phyloP scores from a whole-genome alignment of 2,113 vertebrate species.

The Meles meles region DNA sequence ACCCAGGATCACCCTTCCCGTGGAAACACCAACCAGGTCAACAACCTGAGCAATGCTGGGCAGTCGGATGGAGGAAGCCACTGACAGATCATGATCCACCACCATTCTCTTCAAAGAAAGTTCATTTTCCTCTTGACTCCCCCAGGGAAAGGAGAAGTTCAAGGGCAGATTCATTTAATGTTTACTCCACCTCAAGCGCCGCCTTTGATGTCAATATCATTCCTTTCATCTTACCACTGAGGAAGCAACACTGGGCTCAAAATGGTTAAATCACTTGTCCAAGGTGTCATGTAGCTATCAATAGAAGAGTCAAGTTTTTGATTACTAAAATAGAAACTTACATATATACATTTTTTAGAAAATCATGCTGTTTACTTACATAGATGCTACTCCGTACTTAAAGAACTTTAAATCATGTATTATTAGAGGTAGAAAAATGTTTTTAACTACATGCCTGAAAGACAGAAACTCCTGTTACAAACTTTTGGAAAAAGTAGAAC shows the following conservation, averaged over 20 bases:
- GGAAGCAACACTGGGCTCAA: not conserved
- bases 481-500: not conserved
- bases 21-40: not conserved
- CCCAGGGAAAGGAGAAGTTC: not conserved
- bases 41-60: rapidly evolving
- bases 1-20: rapidly evolving
- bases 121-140: not conserved
- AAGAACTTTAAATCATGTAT: not conserved
- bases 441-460: not conserved
- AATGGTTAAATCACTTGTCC: not conserved
- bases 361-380: not conserved
- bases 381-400: not conserved
- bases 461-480: not conserved
- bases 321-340: not conserved
- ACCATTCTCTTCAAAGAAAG: not conserved
- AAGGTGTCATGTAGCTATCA: not conserved
- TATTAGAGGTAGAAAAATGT: not conserved
- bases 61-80: not conserved
- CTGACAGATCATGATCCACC: too few species aligned
- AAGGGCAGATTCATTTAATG: not conserved
- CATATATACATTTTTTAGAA: not conserved
- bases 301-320: not conserved
- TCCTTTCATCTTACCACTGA: not conserved
- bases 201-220: not conserved
- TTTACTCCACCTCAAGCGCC: not conserved